phyloP scores from a whole-genome alignment of 2,797 vertebrate genomes.

The Sebastiscus albofasciatus region DNA sequence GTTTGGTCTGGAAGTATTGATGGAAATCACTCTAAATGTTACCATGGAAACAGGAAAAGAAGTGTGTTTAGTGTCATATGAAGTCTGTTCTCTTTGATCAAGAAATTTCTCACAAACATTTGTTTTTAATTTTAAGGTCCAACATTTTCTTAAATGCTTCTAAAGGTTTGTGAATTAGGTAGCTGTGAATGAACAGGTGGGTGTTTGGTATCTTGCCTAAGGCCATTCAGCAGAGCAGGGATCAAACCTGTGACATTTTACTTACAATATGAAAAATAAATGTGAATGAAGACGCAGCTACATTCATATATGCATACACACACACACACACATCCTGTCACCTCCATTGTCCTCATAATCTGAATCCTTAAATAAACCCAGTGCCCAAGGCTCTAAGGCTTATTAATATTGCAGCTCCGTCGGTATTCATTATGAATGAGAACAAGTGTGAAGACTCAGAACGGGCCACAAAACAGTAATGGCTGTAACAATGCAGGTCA shows the following conservation, averaged over 20 bases:
- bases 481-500: slow-evolving; percentile 75
- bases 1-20: slow-evolving; percentile 9
- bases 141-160: not conserved
- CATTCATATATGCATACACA: slow-evolving; percentile 3
- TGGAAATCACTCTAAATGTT: slow-evolving; percentile 26
- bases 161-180: slow-evolving; percentile 11
- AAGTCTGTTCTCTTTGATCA: not conserved
- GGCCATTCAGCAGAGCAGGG: not conserved
- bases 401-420: slow-evolving; percentile 84
- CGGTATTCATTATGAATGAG: slow-evolving; percentile 84
- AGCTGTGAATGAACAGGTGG: not conserved
- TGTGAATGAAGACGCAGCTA: slow-evolving; percentile 37
- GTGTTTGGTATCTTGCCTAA: slow-evolving; percentile 7
- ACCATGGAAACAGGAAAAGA: slow-evolving; percentile 45
- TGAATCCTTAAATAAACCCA: slow-evolving; percentile 79
- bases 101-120: not conserved
- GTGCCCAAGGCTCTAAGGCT: slow-evolving; percentile 62
- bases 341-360: slow-evolving; percentile 72
- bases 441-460: slow-evolving; percentile 83
- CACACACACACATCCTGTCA: slow-evolving; percentile 47
- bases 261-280: slow-evolving; percentile 30
- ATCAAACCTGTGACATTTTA: slow-evolving; percentile 33
- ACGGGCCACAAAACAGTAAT: slow-evolving; percentile 73
- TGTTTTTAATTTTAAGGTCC: not conserved
- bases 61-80: not conserved